These are phyloP conservation scores for Drosophila mojavensis DNA, from an alignment of 1,140 invertebrate genomes.

Conservation along the genomic window DNA sequence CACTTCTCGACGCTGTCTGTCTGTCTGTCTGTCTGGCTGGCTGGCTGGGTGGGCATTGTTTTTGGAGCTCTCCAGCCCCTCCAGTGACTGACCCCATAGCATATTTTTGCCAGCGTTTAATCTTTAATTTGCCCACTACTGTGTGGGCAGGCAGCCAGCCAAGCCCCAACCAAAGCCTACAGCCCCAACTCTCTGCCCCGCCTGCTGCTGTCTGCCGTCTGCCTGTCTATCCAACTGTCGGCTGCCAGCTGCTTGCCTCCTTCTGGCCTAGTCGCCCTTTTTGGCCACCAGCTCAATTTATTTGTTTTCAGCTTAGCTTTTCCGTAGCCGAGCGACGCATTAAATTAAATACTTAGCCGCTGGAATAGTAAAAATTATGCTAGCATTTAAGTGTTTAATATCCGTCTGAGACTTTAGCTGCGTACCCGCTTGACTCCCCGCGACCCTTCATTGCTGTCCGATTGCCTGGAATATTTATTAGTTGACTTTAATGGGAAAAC, in stretches of 20 bases:
- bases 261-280: neutral
- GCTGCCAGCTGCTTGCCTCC: constrained; percentile 4
- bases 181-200: neutral
- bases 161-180: neutral
- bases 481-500: constrained; percentile 73
- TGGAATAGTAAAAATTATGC: constrained; percentile 72
- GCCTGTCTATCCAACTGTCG: constrained; percentile 70
- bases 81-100: constrained; percentile 50
- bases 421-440: neutral
- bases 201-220: constrained; percentile 19
- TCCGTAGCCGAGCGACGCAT: constrained; percentile 46
- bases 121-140: constrained; percentile 76
- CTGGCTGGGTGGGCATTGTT: constrained; percentile 68
- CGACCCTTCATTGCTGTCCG: neutral
- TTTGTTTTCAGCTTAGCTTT: constrained; percentile 72
- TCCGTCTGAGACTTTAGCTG: constrained; percentile 56
- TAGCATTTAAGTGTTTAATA: constrained; percentile 79
- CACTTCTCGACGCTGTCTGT: constrained; percentile 50
- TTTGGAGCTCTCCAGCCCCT: constrained; percentile 33
- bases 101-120: constrained; percentile 77
- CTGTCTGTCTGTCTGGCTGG: constrained; percentile 59
- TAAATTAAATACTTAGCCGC: constrained; percentile 76
- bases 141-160: constrained; percentile 4
- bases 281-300: constrained; percentile 55
- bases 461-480: constrained; percentile 61